Base-by-base conservation (phyloP, 1,140 invertebrate species). In the Homalodisca vitripennis region DNA sequence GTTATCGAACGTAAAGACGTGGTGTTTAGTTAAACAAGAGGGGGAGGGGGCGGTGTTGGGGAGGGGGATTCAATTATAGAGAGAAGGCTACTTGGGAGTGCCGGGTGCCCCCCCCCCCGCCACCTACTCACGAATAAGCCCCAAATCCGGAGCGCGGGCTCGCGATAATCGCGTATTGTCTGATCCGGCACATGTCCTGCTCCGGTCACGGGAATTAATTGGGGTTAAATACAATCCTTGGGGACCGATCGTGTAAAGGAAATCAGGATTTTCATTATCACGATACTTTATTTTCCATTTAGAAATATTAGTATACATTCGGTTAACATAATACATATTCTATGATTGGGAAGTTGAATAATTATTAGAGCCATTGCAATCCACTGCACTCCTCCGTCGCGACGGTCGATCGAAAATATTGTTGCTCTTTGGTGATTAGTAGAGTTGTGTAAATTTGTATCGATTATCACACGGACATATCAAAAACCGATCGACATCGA, bases 11-110 rank as follows among this genome's bases (percentile, higher is more conserved):
- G 55, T 60, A 60, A 60, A 60, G 55, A 60, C 55, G 3, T 26
- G 55, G 55, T 60, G 55, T 60, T 60, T 60, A 60, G 55, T 60
- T 60, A 60, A 60, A 60, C 55, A 60, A 60, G 27, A 30, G 55
- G 55, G 22, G 48, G 48, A 17, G n/a, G 22, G 2, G 55, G 3
- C 2, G 22, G 26, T 22, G 34, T 27, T 3, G 32, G 12, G 63
- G 26, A 17, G 41, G 63, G 32, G 27, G 63, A 66, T 66, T 66
- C 63, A 66, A 66, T 66, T 66, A 66, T 47, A 66, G 34, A 14
- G 41, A 63, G 63, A 47, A 60, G 55, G 55, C 55, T 60, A 60
- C 63, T 46, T 3, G 20, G 24, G 55, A 17, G 17, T n/a, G n/a
- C n/a, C n/a, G 55, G 63, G 41, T 32, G 62, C 63, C 27, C 26